These are phyloP conservation scores for Melanostoma scalare DNA, from an alignment of 2,888 invertebrate species.

Conservation along the genomic window DNA sequence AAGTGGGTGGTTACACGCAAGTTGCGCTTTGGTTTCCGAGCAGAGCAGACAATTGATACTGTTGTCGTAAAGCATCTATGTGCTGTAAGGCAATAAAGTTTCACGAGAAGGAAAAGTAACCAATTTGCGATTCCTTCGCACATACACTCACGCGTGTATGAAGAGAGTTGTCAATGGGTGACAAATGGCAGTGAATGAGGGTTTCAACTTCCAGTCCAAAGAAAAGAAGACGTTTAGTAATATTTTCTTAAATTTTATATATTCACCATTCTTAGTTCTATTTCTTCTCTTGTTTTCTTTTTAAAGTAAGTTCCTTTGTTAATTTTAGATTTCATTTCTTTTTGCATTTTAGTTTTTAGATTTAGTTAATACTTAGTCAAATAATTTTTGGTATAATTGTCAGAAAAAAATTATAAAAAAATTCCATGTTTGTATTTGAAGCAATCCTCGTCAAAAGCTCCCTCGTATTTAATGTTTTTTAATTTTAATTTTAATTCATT, in stretches of 20 bases:
- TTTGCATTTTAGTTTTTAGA: conserved; percentile 10
- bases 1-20: conserved; percentile 56
- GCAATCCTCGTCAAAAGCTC: neutral
- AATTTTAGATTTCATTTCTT: neutral
- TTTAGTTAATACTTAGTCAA: conserved; percentile 59
- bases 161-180: too few species aligned
- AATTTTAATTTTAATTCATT: conserved; percentile 17
- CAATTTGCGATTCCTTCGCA: too few species aligned
- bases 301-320: neutral
- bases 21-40: conserved; percentile 15
- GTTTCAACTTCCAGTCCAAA: neutral
- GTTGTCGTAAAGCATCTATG: too few species aligned
- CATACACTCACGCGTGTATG: too few species aligned
- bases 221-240: neutral
- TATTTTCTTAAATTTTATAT: conserved; percentile 52
- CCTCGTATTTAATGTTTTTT: conserved; percentile 14
- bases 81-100: too few species aligned
- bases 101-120: too few species aligned
- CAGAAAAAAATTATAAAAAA: conserved; percentile 57
- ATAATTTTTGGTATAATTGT: conserved; percentile 66
- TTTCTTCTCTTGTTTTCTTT: conserved; percentile 35
- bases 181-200: too few species aligned
- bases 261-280: conserved; percentile 54
- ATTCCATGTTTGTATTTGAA: conserved; percentile 17
- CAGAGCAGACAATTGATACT: neutral